Conservation (phyloP, 2,888 invertebrate species). For the Phymatocera aterrima region DNA sequence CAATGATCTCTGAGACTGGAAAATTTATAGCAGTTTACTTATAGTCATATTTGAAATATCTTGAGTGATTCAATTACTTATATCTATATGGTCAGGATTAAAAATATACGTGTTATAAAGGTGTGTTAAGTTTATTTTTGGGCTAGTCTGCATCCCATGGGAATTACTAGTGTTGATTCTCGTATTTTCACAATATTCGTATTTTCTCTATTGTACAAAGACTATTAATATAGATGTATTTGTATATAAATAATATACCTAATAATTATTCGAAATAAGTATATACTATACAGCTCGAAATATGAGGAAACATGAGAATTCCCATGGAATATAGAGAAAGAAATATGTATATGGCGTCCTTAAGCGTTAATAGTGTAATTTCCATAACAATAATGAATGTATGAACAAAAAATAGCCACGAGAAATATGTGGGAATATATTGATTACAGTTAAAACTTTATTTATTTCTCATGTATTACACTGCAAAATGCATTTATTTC, state of each 20-base stretch:
- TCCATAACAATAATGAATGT: conserved; percentile 15
- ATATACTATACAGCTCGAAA: not conserved
- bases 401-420: conserved; percentile 17
- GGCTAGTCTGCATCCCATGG: conserved; percentile 31
- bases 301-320: conserved; percentile 13
- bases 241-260: conserved; percentile 29
- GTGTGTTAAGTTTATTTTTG: conserved; percentile 11
- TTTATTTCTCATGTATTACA: conserved; percentile 15
- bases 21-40: not conserved
- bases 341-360: conserved; percentile 1
- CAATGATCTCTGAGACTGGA: not conserved
- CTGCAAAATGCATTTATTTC: conserved; percentile 29
- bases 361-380: conserved; percentile 31
- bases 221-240: conserved; percentile 25
- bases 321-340: conserved; percentile 21
- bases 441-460: conserved; percentile 9
- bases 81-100: not conserved
- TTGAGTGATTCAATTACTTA: not conserved
- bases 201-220: conserved; percentile 44
- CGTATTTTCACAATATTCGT: conserved; percentile 10
- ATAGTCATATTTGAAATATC: not conserved
- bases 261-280: conserved; percentile 29
- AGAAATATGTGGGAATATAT: conserved; percentile 5
- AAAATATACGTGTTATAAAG: not conserved
- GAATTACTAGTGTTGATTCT: conserved; percentile 1